phyloP scores from a whole-genome alignment of 2,113 vertebrate genomes.

The Diadophis punctatus region DNA sequence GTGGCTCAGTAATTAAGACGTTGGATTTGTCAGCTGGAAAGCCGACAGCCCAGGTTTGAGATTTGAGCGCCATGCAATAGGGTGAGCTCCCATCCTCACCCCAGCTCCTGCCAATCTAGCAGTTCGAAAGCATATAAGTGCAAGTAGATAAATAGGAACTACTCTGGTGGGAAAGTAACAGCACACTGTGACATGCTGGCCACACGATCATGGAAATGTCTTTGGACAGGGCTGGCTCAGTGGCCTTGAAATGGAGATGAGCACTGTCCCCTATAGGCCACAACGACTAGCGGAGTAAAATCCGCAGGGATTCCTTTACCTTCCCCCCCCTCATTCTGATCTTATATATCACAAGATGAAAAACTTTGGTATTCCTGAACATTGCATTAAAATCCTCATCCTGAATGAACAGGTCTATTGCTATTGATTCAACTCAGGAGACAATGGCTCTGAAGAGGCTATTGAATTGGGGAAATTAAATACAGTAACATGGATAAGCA shows the following conservation, averaged over 20 bases:
- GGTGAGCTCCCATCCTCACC: neutral
- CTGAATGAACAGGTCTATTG: neutral
- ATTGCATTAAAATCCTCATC: neutral
- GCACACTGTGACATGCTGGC: neutral
- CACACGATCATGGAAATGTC: neutral
- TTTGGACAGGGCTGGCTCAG: neutral
- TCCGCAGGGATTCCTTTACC: neutral
- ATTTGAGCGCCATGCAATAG: neutral
- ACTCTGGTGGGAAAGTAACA: neutral
- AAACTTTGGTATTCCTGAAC: neutral
- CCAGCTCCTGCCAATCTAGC: neutral
- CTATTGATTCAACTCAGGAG: neutral
- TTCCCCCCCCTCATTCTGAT: neutral
- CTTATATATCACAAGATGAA: neutral
- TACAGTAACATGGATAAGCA: neutral
- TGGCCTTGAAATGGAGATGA: neutral
- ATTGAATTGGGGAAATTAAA: neutral
- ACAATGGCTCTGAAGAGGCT: neutral
- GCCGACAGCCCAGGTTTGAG: neutral
- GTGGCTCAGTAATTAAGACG: neutral
- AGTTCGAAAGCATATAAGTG: neutral
- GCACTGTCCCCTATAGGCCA: neutral
- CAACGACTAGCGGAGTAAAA: neutral
- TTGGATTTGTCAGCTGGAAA: neutral
- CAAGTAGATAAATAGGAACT: neutral